Conservation (phyloP, 2,797 vertebrate genomes). For the Vipera latastei region DNA sequence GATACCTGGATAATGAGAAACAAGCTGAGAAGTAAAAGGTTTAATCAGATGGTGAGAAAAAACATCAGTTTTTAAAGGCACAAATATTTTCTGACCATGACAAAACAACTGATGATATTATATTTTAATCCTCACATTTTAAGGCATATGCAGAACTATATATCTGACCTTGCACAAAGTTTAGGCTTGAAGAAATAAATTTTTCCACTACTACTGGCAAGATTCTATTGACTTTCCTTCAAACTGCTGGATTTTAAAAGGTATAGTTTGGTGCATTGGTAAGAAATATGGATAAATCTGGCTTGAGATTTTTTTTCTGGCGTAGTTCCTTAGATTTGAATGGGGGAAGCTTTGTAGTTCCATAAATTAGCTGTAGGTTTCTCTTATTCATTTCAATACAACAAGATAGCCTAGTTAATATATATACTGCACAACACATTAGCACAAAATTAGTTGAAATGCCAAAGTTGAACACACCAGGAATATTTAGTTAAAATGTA, state of each 20-base stretch:
- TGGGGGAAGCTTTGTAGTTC: slow-evolving; percentile 41
- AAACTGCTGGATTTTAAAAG: slow-evolving; percentile 35
- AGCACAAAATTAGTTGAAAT: slow-evolving; percentile 34
- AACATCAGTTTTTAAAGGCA: slow-evolving; percentile 60
- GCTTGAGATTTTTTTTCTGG: slow-evolving; percentile 41
- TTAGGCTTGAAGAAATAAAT: not conserved
- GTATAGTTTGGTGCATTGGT: slow-evolving; percentile 3
- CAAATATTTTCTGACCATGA: slow-evolving; percentile 53
- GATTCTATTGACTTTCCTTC: slow-evolving; percentile 22
- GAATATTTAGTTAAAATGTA: slow-evolving; percentile 29
- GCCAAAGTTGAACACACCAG: slow-evolving; percentile 36
- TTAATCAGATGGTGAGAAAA: slow-evolving; percentile 65
- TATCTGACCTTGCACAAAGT: slow-evolving; percentile 17
- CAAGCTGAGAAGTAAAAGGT: slow-evolving; percentile 70
- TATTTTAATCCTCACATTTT: slow-evolving; percentile 42
- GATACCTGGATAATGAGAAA: slow-evolving; percentile 77
- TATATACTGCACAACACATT: slow-evolving; percentile 39
- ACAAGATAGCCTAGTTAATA: slow-evolving; percentile 45
- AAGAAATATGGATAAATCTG: slow-evolving; percentile 15
- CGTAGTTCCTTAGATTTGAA: slow-evolving; percentile 37
- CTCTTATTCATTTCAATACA: slow-evolving; percentile 46
- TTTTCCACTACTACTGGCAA: not conserved
- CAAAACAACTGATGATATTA: slow-evolving; percentile 56
- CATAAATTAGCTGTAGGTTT: slow-evolving; percentile 44
- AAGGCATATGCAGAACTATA: slow-evolving; percentile 15